These are phyloP conservation scores for Tenthredo scrophulariae DNA, from an alignment of 2,888 invertebrate species.

Conservation along the genomic window DNA sequence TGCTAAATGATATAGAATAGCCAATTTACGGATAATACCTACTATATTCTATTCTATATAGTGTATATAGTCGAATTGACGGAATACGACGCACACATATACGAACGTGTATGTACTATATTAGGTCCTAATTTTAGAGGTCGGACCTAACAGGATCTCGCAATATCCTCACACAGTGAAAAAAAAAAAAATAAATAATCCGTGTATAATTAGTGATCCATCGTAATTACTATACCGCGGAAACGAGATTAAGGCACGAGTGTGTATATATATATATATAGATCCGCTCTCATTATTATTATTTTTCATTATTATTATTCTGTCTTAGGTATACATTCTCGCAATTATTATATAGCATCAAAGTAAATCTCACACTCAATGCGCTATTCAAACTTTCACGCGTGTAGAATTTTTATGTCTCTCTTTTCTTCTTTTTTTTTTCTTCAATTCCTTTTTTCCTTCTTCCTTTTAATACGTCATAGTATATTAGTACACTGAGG, in stretches of 20 bases:
- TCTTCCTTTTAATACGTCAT: not conserved
- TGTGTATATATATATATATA: not conserved
- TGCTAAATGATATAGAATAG: not conserved
- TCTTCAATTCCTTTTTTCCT: not conserved
- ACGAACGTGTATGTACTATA: not conserved
- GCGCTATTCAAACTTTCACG: constrained; percentile 32
- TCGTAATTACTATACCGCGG: constrained; percentile 40
- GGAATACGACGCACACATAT: not conserved
- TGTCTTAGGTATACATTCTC: not conserved
- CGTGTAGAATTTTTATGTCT: constrained; percentile 8
- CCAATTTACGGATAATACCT: not conserved
- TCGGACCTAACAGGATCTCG: constrained; percentile 20
- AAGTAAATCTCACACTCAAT: constrained; percentile 33
- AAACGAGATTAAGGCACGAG: constrained; percentile 23
- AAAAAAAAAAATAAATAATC: constrained; percentile 1
- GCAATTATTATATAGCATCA: constrained; percentile 27
- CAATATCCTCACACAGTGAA: constrained; percentile 12
- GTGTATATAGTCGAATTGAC: not conserved
- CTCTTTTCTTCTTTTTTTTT: not conserved
- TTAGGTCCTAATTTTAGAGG: not conserved
- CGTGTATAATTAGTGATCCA: constrained; percentile 19
- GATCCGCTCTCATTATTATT: not conserved
- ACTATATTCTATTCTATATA: not conserved
- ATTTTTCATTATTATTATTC: not conserved
- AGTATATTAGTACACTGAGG: not conserved